A percentile compares a stretch with the other conserved stretches of the same genome.
These are phyloP conservation scores for Sus cebifrons DNA, from an alignment of 2,797 vertebrate species.

Conservation along the genomic window DNA sequence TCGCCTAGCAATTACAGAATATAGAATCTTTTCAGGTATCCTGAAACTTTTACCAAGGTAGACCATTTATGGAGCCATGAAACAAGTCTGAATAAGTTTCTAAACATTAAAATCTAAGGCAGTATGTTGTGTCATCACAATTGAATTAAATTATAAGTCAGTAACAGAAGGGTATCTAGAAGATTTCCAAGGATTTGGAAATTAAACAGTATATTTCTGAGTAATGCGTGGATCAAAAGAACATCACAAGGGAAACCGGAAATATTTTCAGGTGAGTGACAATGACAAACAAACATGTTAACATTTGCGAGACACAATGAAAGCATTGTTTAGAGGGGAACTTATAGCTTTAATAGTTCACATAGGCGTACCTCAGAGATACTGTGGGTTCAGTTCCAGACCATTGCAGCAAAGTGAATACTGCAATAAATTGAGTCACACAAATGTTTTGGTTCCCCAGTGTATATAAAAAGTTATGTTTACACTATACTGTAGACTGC, in stretches of 20 bases:
- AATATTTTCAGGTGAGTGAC: slow-evolving; percentile 47
- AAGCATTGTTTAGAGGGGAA: neutral
- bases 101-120: slow-evolving; percentile 17
- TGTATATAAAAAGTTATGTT: neutral
- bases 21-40: neutral
- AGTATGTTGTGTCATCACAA: slow-evolving; percentile 24
- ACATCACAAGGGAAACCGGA: neutral
- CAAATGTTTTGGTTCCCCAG: neutral
- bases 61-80: neutral
- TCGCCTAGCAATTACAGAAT: neutral
- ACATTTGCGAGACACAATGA: neutral
- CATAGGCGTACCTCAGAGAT: neutral
- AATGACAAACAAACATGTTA: slow-evolving; percentile 35
- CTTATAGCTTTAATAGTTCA: slow-evolving; percentile 14
- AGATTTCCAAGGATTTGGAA: neutral
- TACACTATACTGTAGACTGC: neutral
- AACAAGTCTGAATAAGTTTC: slow-evolving; percentile 24
- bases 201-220: neutral
- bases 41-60: neutral
- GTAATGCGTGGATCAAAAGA: neutral
- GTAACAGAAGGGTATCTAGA: neutral
- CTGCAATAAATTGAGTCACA: neutral
- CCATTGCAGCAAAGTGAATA: neutral
- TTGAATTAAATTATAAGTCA: slow-evolving; percentile 40
- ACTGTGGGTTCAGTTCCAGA: neutral